These are phyloP conservation scores for Zelleria hepariella DNA, from an alignment of 2,888 invertebrate species.

Conservation along the genomic window DNA sequence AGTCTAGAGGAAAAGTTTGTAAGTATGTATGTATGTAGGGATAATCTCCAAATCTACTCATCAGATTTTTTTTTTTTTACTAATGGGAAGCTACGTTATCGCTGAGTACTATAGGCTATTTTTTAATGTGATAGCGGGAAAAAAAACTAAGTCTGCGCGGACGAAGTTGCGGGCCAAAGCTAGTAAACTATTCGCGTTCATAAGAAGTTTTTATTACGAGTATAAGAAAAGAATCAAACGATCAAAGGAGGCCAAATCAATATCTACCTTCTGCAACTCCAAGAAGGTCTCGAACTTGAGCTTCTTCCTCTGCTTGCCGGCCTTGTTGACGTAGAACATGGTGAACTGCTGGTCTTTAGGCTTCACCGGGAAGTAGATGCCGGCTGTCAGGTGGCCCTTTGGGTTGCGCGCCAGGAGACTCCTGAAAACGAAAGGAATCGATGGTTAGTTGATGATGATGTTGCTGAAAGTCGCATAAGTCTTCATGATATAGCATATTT, in stretches of 20 bases:
- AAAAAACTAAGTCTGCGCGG: too few species aligned
- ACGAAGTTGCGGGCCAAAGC: too few species aligned
- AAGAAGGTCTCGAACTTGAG: constrained; percentile 80
- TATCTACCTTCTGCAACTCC: constrained; percentile 73
- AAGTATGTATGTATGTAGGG: too few species aligned
- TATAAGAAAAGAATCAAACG: not conserved
- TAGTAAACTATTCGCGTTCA: too few species aligned
- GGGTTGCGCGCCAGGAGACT: constrained; percentile 86
- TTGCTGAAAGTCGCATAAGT: not conserved
- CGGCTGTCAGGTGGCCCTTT: constrained; percentile 86
- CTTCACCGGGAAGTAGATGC: constrained; percentile 87
- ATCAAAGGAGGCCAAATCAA: not conserved
- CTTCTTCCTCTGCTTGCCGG: constrained; percentile 81
- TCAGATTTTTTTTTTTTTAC: too few species aligned
- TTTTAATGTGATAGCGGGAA: too few species aligned
- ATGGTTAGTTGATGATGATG: not conserved
- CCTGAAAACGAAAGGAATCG: constrained; percentile 48
- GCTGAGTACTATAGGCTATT: too few species aligned
- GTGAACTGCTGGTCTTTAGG: constrained; percentile 77
- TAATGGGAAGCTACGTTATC: too few species aligned
- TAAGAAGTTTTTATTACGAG: too few species aligned
- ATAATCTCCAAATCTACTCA: too few species aligned
- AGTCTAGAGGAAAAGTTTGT: too few species aligned
- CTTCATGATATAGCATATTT: too few species aligned
- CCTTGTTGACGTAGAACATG: constrained; percentile 82